These are phyloP conservation scores for Phortica okadai DNA, from an alignment of 2,888 invertebrate genomes.

Conservation along the genomic window DNA sequence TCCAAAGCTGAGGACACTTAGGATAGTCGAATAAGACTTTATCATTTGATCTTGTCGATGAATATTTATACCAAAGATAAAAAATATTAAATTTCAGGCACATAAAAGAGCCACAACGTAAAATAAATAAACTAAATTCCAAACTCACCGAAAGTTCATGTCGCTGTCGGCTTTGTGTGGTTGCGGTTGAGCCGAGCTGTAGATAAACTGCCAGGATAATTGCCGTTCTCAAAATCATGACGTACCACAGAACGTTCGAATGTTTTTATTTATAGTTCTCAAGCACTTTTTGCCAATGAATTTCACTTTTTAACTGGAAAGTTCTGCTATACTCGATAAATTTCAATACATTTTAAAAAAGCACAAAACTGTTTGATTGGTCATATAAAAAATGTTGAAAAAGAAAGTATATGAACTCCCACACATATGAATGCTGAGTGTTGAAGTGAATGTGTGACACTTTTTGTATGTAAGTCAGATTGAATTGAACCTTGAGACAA, in stretches of 20 bases:
- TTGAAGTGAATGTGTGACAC: no score
- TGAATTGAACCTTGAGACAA: no score
- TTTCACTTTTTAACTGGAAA: conserved; percentile 40
- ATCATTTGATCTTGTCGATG: no score
- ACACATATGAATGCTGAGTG: no score
- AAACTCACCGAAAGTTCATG: conserved; percentile 64
- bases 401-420: no score
- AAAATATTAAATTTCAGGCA: neutral
- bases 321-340: conserved; percentile 49
- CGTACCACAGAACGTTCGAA: neutral
- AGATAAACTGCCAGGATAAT: conserved; percentile 1
- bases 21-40: no score
- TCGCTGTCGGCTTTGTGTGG: conserved; percentile 50
- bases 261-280: neutral
- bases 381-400: no score
- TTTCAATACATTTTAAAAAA: neutral
- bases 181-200: conserved; percentile 45
- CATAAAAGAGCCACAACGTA: neutral
- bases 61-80: no score
- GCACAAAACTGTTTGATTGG: no score
- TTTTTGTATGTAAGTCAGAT: no score
- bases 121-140: neutral
- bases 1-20: no score
- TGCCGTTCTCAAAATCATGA: conserved; percentile 23
- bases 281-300: conserved; percentile 41